These are phyloP conservation scores for Recurvirostra avosetta DNA, from an alignment of 2,113 vertebrate species.

Conservation along the genomic window DNA sequence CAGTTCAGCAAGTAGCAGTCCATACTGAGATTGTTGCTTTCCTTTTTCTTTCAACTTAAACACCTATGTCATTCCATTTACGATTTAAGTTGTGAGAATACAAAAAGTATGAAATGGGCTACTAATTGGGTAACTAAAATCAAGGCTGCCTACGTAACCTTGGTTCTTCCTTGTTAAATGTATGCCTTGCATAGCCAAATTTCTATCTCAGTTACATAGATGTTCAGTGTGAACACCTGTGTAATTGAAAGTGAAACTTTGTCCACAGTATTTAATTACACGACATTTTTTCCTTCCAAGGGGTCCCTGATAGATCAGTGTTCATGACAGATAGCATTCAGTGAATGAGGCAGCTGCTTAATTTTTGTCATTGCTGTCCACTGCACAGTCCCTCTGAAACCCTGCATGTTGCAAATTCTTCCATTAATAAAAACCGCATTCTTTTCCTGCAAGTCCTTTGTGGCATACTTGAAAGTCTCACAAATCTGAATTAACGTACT, in stretches of 20 bases:
- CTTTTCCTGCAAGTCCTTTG: not conserved
- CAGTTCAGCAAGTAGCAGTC: not conserved
- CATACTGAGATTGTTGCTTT: fast-evolving
- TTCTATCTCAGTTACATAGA: not conserved
- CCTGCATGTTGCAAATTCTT: not conserved
- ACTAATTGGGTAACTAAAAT: not conserved
- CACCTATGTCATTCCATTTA: not conserved
- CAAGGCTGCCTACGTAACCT: not conserved
- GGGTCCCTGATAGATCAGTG: not conserved
- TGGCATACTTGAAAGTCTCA: not conserved
- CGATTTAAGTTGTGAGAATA: not conserved
- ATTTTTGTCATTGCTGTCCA: constrained; percentile 52
- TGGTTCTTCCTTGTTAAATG: not conserved
- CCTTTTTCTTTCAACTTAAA: not conserved
- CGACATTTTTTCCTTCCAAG: constrained; percentile 7
- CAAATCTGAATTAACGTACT: not conserved
- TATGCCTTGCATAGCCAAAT: not conserved
- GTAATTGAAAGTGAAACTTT: not conserved
- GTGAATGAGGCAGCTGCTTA: constrained; percentile 52
- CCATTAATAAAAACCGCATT: not conserved
- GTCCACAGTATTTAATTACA: constrained; percentile 36
- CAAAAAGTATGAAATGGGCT: not conserved
- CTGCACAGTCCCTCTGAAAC: not conserved
- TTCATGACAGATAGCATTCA: constrained; percentile 11
- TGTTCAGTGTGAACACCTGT: not conserved